Evolutionary conservation across 2,797 vertebrate genomes (phyloP), one percentile per base, ranked within the genome.

Genomic region (Cheirogaleus major): DNA sequence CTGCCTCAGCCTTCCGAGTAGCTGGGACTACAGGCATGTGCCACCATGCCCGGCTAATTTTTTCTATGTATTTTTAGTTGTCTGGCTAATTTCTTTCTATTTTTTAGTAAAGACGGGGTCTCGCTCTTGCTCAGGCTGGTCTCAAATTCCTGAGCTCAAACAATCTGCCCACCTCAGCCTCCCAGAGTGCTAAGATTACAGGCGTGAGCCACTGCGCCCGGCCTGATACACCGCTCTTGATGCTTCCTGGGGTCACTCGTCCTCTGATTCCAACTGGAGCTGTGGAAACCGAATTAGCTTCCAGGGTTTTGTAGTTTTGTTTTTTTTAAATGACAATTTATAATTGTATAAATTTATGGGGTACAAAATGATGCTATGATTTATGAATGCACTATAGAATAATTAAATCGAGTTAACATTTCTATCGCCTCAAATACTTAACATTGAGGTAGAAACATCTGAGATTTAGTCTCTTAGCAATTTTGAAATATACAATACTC

Each of bases 261-360:
- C 57, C 69, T 89, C 76, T 50, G 50, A 52, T 50, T 97, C 38
- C 70, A 91, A 15, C 52, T 52, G 17, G n/a, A 94, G n/a, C 27
- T 92, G 43, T 69, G 38, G 86, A 95, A 95, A 95, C 11, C 72
- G 96, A 93, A 96, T 84, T 67, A 95, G 63, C 32, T 86, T 95
- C 76, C 75, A 88, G 65, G 81, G 80, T 90, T 90, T 89, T 73
- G 18, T 35, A 2, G 63, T 17, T 65, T 65, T 65, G 32, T 65
- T 14, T 23, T 38, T 15, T 55, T 55, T 15, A 79, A 38, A 4
- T 79, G 76, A 79, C 7, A 55, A 38, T 35, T 55, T 79, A 25
- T 5, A 79, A 35, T 15, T 55, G n/a, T 55, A 35, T 50, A n/a
- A 52, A 52, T 52, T n/a, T 55, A 38, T 2, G 22, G 22, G n/a